Conservation (phyloP, 2,888 invertebrate species). For the Aphidoletes aphidimyza region DNA sequence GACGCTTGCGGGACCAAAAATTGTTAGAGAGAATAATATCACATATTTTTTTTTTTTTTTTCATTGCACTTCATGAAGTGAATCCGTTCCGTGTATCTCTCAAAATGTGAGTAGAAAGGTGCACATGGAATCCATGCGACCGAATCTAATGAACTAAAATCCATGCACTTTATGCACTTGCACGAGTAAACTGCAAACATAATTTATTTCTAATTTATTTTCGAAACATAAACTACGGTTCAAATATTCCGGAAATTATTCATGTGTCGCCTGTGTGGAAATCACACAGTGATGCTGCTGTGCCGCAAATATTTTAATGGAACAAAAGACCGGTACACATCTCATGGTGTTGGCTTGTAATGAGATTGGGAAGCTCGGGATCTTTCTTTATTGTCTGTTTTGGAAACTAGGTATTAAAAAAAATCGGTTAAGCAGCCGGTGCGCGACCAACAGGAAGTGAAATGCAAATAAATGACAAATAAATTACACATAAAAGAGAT, state of each 20-base stretch:
- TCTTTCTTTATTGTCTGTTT: background rate
- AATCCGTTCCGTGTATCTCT: no score
- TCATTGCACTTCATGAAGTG: no score
- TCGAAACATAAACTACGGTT: background rate
- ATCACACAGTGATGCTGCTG: no score
- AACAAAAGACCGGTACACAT: background rate
- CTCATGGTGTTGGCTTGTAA: background rate
- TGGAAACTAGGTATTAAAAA: background rate
- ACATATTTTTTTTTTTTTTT: background rate
- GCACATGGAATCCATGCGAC: background rate
- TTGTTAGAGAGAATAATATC: background rate
- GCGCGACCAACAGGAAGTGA: background rate
- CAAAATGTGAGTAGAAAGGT: background rate
- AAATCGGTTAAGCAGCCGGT: constrained; percentile 31
- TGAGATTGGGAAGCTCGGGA: background rate
- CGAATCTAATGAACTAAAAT: no score
- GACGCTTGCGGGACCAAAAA: background rate
- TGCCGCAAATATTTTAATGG: background rate
- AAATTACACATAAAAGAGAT: constrained; percentile 25
- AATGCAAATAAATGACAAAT: constrained; percentile 49
- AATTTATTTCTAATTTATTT: constrained; percentile 37
- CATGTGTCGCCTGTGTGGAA: background rate
- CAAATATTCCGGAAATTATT: constrained; percentile 28
- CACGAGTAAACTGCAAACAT: background rate
- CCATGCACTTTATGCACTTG: background rate